Conservation (phyloP, 2,113 vertebrate genomes). For the Scomber scombrus region DNA sequence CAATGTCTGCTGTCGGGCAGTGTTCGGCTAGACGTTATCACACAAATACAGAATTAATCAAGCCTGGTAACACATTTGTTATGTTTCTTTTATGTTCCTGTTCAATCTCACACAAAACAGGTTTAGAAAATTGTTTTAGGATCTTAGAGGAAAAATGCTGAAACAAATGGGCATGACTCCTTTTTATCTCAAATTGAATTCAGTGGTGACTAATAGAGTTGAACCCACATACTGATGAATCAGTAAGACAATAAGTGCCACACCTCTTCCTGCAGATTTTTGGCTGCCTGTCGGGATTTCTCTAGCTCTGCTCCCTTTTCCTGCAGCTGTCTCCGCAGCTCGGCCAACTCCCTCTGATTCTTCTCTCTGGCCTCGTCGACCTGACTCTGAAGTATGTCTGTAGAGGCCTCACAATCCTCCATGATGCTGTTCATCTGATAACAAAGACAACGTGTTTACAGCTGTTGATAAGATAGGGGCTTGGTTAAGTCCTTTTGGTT, state of each 20-base stretch:
- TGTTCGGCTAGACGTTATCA: neutral
- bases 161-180: neutral
- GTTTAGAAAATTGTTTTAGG: neutral
- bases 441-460: neutral
- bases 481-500: neutral
- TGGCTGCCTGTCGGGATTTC: conserved; percentile 83
- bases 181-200: neutral
- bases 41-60: neutral
- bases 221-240: conserved; percentile 32
- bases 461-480: neutral
- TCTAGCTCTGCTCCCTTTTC: conserved; percentile 91
- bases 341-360: conserved; percentile 87
- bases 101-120: neutral
- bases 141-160: neutral
- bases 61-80: neutral
- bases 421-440: conserved; percentile 91
- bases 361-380: conserved; percentile 91
- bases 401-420: conserved; percentile 86
- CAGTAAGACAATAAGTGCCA: conserved; percentile 46
- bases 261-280: conserved; percentile 94
- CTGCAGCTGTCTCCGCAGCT: conserved; percentile 90
- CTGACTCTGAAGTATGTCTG: conserved; percentile 91
- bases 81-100: neutral
- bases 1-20: neutral
- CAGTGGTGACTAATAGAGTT: conserved; percentile 18